Conservation (phyloP, 2,113 vertebrate species). For the Dascyllus trimaculatus region DNA sequence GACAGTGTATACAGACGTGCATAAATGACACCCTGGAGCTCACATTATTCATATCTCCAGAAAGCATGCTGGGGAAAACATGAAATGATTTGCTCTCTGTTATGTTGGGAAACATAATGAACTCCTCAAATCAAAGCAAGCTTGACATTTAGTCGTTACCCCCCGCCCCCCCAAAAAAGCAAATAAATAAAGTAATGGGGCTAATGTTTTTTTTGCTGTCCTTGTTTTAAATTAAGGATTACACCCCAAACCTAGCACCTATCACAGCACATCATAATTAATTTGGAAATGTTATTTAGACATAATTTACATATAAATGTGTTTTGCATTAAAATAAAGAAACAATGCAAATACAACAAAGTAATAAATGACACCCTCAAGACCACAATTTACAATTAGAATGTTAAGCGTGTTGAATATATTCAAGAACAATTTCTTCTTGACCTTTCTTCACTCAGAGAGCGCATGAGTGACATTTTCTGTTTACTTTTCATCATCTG, state of each 20-base stretch:
- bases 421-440: conserved; percentile 85
- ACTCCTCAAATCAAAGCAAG: conserved; percentile 75
- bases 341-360: conserved; percentile 76
- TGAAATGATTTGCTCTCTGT: conserved; percentile 56
- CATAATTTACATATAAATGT: conserved; percentile 96
- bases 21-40: conserved; percentile 86
- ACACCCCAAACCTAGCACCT: conserved; percentile 73
- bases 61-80: conserved; percentile 76
- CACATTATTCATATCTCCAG: conserved; percentile 87
- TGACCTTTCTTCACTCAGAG: conserved; percentile 81
- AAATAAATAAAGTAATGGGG: conserved; percentile 59
- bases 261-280: conserved; percentile 78
- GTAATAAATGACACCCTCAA: conserved; percentile 89
- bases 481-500: conserved; percentile 17
- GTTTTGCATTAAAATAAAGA: conserved; percentile 81
- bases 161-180: conserved; percentile 24
- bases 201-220: conserved; percentile 64
- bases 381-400: conserved; percentile 91
- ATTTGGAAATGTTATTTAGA: conserved; percentile 89
- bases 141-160: conserved; percentile 80
- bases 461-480: background rate
- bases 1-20: conserved; percentile 88
- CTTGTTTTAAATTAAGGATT: conserved; percentile 71
- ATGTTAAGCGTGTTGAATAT: conserved; percentile 90
- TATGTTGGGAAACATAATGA: conserved; percentile 72